Evolutionary conservation across 2,113 vertebrate genomes (phyloP).

Genomic region (Sclerurus mexicanus): DNA sequence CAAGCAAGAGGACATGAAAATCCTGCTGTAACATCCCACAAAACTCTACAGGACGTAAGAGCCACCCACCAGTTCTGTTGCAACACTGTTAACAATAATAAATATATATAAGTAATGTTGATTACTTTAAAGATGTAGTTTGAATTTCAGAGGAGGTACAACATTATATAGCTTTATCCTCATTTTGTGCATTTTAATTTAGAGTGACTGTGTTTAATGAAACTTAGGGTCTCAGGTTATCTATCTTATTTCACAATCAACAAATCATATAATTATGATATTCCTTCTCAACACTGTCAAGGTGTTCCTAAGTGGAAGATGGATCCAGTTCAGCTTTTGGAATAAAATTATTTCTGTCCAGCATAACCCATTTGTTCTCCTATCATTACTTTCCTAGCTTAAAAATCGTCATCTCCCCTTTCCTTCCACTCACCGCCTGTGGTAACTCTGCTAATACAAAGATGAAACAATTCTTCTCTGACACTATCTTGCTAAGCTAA

Average conservation of each 20-base stretch:
- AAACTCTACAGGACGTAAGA: not conserved
- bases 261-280: not conserved
- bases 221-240: not conserved
- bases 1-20: not conserved
- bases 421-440: not conserved
- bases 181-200: not conserved
- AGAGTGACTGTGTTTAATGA: not conserved
- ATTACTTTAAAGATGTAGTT: not conserved
- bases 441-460: not conserved
- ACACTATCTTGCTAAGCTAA: not conserved
- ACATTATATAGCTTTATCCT: not conserved
- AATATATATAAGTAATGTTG: not conserved
- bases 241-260: not conserved
- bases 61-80: not conserved
- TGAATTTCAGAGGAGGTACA: not conserved
- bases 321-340: not conserved
- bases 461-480: not conserved
- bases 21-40: not conserved
- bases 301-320: not conserved
- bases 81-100: not conserved
- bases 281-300: not conserved
- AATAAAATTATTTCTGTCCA: not conserved
- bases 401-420: not conserved
- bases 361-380: not conserved
- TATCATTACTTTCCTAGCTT: not conserved